Evolutionary conservation across 1,140 invertebrate species (phyloP).

Genomic region (Cyrtorhinus lividipennis): DNA sequence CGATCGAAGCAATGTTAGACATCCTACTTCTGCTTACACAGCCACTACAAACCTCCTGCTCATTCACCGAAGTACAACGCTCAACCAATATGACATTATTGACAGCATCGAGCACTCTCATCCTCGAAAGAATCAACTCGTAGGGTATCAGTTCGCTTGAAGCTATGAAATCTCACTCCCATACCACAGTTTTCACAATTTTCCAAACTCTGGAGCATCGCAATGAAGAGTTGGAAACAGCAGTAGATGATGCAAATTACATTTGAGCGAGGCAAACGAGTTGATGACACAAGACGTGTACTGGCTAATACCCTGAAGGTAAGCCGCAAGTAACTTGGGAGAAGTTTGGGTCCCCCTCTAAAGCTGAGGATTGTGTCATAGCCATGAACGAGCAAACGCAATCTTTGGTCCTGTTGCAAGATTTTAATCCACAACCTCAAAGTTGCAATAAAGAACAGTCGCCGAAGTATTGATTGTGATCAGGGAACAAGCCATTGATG

Average conservation of each 20-base stretch:
- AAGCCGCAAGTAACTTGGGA: not conserved
- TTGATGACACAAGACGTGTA: conserved; percentile 13
- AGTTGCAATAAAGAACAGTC: conserved; percentile 13
- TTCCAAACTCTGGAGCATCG: too few relatives aligned
- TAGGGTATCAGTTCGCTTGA: conserved; percentile 4
- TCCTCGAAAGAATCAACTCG: conserved; percentile 9
- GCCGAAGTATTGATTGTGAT: conserved; percentile 6
- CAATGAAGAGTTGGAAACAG: conserved; percentile 1
- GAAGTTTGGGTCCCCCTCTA: conserved; percentile 7
- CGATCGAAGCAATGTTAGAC: conserved; percentile 24
- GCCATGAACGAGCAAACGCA: conserved; percentile 1
- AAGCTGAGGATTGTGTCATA: conserved; percentile 8
- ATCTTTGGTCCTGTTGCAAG: conserved; percentile 13
- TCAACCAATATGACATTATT: conserved; percentile 11
- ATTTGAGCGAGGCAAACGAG: conserved; percentile 6
- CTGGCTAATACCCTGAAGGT: not conserved
- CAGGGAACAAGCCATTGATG: not conserved
- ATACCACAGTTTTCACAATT: too few relatives aligned
- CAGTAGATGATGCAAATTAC: conserved; percentile 7
- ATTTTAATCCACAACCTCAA: conserved; percentile 15
- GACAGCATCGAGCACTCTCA: conserved; percentile 10
- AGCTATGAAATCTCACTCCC: too few relatives aligned
- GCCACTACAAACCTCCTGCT: conserved; percentile 23
- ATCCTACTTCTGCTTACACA: conserved; percentile 24
- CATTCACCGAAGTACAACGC: conserved; percentile 19